These are phyloP conservation scores for Dyspetes luteomarginatus DNA, from an alignment of 2,888 invertebrate genomes.

Conservation along the genomic window DNA sequence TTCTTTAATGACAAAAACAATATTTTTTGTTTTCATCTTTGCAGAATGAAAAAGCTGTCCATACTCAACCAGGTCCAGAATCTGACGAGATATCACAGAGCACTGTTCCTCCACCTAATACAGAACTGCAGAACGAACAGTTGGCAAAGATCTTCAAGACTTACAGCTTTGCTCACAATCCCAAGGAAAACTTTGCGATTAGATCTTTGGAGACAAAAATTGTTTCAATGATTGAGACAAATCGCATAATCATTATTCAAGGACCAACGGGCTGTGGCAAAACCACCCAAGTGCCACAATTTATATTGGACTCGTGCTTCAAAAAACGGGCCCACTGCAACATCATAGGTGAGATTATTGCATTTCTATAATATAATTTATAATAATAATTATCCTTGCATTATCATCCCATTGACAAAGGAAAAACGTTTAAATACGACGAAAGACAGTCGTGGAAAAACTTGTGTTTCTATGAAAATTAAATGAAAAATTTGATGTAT, in stretches of 20 bases:
- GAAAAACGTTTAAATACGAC: not conserved
- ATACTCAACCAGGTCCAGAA: constrained; percentile 27
- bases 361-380: no score
- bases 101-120: constrained; percentile 69
- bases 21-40: constrained; percentile 27
- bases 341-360: constrained; percentile 85
- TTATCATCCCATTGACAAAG: no score
- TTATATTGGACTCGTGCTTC: constrained; percentile 92
- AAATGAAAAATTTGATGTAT: no score
- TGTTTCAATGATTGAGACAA: constrained; percentile 87
- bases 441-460: no score
- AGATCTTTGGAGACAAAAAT: constrained; percentile 85
- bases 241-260: constrained; percentile 92
- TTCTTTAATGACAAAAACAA: no score
- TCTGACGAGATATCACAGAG: constrained; percentile 76
- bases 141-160: constrained; percentile 77
- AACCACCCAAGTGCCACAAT: constrained; percentile 95
- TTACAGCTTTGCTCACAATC: constrained; percentile 78
- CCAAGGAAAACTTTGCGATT: constrained; percentile 76
- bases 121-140: constrained; percentile 70
- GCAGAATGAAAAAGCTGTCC: constrained; percentile 37
- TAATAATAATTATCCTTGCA: not conserved
- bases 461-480: no score
- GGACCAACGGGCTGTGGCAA: constrained; percentile 98
- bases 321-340: constrained; percentile 89